Evolutionary conservation across 2,113 vertebrate genomes (phyloP), one percentile per base, ranked within the genome.

Genomic region (Sceloporus tristichus): DNA sequence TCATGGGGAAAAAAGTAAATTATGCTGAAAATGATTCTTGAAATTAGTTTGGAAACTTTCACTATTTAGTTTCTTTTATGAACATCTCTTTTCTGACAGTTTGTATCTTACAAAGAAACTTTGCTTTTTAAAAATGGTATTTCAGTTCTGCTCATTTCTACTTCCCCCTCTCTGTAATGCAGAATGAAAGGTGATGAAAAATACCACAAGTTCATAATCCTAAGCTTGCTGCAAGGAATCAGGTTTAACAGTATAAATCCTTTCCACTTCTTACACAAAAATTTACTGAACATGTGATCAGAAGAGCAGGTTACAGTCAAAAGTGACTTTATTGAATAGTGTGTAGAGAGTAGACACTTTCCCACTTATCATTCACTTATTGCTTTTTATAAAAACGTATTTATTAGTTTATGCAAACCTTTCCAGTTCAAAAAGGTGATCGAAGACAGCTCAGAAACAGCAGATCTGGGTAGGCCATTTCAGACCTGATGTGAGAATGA

Each of bases 301-400:
- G 66, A 70, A 87, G 91, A 88, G 56, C 84, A 40, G 82, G n/a
- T 74, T 75, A 74, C 9, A 74, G 53, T 38, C 34, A 18, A 76
- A 62, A 75, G 53, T 59, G 23, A 85, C 27, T 83, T 93, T 66
- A 92, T 93, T 84, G 85, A 80, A 92, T 88, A 74, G 76, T 91
- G 94, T 91, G 87, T 54, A 79, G 84, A 85, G 85, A 93, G 88
- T 95, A 92, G 79, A 93, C 94, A 93, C 95, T 93, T 93, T 71
- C 27, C 27, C 68, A 27, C 27, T 71, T 29, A 73, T 84, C 34
- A 11, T n/a, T 73, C 19, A 19, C 91, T 94, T 93, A 92, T 90
- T 93, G 84, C 88, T 90, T 89, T 94, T 34, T 56, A 25, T 94
- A 94, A 74, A 81, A 54, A 87, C 86, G 87, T 73, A 93, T 34